Evolutionary conservation across 2,797 vertebrate species (phyloP).

Genomic region (Gymnoscopelus microlampas): DNA sequence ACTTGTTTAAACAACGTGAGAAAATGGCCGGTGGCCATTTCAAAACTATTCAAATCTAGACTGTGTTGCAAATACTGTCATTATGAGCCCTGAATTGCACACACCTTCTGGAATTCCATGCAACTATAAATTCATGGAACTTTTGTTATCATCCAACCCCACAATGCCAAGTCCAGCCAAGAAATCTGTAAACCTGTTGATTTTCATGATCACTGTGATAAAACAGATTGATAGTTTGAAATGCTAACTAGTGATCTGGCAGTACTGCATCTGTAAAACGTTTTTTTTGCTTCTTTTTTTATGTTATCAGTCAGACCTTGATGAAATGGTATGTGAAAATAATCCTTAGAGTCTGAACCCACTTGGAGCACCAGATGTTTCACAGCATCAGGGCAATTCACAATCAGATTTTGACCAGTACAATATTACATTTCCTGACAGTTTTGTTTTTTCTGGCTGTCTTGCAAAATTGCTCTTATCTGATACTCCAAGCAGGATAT

Average conservation of each 20-base stretch:
- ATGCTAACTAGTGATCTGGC: conserved; percentile 12
- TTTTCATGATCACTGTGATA: conserved; percentile 60
- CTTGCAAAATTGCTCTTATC: no score
- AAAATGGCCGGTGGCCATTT: conserved; percentile 40
- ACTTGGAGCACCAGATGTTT: not conserved
- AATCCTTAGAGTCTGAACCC: not conserved
- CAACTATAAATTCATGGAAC: no score
- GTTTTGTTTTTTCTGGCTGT: no score
- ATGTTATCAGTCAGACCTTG: conserved; percentile 14
- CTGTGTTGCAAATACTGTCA: not conserved
- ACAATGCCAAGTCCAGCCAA: conserved; percentile 41
- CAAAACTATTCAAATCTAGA: conserved; percentile 28
- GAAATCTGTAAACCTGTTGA: conserved; percentile 27
- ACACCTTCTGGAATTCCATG: no score
- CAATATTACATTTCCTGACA: no score
- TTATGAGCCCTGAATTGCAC: no score
- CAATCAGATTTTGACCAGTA: no score
- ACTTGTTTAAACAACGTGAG: conserved; percentile 24
- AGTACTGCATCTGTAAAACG: conserved; percentile 22
- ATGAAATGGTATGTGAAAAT: conserved; percentile 33
- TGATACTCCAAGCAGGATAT: no score
- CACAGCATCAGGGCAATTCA: not conserved
- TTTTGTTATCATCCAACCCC: no score
- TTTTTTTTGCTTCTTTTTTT: not conserved
- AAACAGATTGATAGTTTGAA: conserved; percentile 41